phyloP scores from a whole-genome alignment of 2,797 vertebrate genomes.

The Paguma larvata region DNA sequence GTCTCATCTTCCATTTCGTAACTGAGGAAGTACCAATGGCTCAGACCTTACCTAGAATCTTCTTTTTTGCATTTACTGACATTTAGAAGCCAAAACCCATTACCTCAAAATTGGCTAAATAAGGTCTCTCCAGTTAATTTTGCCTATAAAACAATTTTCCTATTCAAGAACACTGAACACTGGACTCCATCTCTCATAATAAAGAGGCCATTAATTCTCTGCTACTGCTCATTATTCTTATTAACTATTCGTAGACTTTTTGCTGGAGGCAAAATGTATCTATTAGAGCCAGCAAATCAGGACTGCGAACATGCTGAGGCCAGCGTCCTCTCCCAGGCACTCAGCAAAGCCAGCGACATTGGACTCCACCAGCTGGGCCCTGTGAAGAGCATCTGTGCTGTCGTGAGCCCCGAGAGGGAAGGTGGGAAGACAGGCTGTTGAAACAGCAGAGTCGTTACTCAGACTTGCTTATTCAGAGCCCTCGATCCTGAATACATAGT shows the following conservation, averaged over 20 bases:
- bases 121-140: conserved; percentile 80
- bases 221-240: conserved; percentile 82
- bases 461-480: not conserved
- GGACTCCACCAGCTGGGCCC: conserved; percentile 33
- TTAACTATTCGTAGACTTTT: conserved; percentile 79
- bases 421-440: not conserved
- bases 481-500: not conserved
- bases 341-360: conserved; percentile 32
- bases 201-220: conserved; percentile 83
- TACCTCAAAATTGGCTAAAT: conserved; percentile 79
- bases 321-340: conserved; percentile 27
- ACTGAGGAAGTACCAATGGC: not conserved
- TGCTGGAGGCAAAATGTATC: conserved; percentile 81
- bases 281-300: conserved; percentile 75
- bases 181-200: conserved; percentile 79
- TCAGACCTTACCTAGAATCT: not conserved
- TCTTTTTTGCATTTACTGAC: conserved; percentile 66
- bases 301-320: conserved; percentile 76
- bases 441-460: not conserved
- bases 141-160: conserved; percentile 80
- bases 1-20: not conserved
- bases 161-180: conserved; percentile 72
- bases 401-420: rapidly evolving
- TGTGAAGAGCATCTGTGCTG: not conserved
- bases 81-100: conserved; percentile 72